A percentile compares a stretch with the other conserved stretches of the same genome.
These are phyloP conservation scores for Drosophila malerkotliana DNA, from an alignment of 1,140 invertebrate genomes.

Conservation along the genomic window DNA sequence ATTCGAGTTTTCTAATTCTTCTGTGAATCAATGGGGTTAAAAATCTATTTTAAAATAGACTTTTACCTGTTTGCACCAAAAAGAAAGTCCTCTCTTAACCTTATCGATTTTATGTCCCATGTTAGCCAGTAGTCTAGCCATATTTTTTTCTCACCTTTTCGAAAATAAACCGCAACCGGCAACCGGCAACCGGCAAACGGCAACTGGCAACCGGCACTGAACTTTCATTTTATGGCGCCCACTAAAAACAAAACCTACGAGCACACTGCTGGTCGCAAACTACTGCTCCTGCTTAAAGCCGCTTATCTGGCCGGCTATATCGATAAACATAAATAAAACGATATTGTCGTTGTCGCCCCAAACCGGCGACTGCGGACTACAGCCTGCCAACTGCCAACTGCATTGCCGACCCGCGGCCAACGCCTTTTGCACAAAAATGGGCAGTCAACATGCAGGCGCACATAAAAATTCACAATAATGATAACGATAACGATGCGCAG, in stretches of 20 bases:
- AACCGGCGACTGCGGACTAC: slow-evolving; percentile 18
- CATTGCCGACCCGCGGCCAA: slow-evolving; percentile 25
- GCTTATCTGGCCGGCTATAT: slow-evolving; percentile 73
- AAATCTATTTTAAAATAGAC: no score
- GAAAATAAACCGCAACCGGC: slow-evolving; percentile 1
- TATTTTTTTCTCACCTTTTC: slow-evolving; percentile 21
- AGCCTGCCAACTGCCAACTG: slow-evolving; percentile 18
- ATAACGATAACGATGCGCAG: slow-evolving; percentile 81
- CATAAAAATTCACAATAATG: slow-evolving; percentile 77
- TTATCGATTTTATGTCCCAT: slow-evolving; percentile 10
- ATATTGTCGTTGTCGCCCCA: slow-evolving; percentile 63
- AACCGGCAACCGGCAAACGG: no score
- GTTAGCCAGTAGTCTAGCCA: slow-evolving; percentile 34
- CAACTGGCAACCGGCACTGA: slow-evolving; percentile 24
- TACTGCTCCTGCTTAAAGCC: slow-evolving; percentile 48
- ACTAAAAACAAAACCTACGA: slow-evolving; percentile 75
- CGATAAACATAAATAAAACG: slow-evolving; percentile 78
- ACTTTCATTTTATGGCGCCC: slow-evolving; percentile 63
- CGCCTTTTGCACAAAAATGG: slow-evolving; percentile 52
- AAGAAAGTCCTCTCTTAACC: not conserved
- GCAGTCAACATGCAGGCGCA: slow-evolving; percentile 73
- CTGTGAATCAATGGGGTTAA: no score
- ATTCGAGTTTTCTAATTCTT: no score
- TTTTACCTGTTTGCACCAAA: not conserved
- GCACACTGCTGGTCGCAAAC: slow-evolving; percentile 34